phyloP scores from a whole-genome alignment of 2,888 invertebrate species.

The Andrena minutula region DNA sequence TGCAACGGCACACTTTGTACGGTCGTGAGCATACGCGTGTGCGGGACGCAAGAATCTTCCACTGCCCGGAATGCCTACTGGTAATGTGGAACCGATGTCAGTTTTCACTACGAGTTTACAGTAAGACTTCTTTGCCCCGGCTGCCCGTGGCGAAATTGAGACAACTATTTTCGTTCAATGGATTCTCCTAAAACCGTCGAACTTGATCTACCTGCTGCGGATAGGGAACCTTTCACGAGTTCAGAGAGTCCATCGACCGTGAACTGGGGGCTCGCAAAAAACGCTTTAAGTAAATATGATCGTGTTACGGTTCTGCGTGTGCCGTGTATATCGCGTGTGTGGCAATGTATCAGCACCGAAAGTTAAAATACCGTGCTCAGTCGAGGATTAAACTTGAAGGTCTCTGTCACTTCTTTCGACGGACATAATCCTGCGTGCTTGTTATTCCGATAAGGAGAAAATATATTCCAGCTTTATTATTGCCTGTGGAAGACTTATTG shows the following conservation, averaged over 20 bases:
- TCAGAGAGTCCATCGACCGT: slow-evolving; percentile 29
- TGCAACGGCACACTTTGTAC: slow-evolving; percentile 25
- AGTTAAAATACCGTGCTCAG: not conserved
- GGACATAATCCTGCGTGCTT: not conserved
- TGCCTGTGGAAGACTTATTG: too few relatives aligned
- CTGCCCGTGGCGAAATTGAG: too few relatives aligned
- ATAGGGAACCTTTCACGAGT: slow-evolving; percentile 28
- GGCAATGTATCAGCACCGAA: not conserved
- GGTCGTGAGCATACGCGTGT: not conserved
- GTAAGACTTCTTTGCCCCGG: too few relatives aligned
- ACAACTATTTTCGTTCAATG: not conserved
- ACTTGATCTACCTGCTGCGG: slow-evolving; percentile 2
- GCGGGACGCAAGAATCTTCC: too few relatives aligned
- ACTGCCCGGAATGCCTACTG: too few relatives aligned
- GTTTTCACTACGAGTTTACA: not conserved
- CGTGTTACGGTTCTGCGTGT: slow-evolving; percentile 24
- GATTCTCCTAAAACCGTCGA: slow-evolving; percentile 6
- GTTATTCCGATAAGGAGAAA: too few relatives aligned
- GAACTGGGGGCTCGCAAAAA: slow-evolving; percentile 33
- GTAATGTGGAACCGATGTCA: not conserved
- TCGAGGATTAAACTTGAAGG: not conserved
- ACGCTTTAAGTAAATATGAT: slow-evolving; percentile 31
- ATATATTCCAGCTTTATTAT: too few relatives aligned
- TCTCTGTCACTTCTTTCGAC: not conserved
- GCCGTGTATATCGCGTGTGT: not conserved